Evolutionary conservation across 2,113 vertebrate genomes (phyloP), one percentile per base, ranked within the genome.

Genomic region (Esox niger): DNA sequence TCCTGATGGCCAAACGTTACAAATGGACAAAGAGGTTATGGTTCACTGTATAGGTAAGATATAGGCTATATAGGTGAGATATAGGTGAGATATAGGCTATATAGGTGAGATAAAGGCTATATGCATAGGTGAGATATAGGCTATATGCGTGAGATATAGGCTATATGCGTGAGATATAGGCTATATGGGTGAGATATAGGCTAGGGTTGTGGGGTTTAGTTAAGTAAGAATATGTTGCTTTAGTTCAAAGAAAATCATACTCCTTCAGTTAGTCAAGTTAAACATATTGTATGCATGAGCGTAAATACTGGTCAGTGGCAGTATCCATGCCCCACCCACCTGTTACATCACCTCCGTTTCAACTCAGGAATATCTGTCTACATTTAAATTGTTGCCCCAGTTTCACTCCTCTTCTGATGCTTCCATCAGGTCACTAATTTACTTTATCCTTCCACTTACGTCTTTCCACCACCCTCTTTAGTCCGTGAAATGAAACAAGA

Each of bases 301-400:
- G 56, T 52, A 1, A 21, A 9, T 23, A 21, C 2, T 21, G n/a
- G 11, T 21, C 21, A 8, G n/a, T 52, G n/a, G n/a, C 47, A 52
- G 47, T 9, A 52, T 60, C 66, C 17, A 59, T 69, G n/a, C 17
- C 20, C n/a, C 43, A 20, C 17, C 33, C 66, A 52, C 46, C 59
- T 27, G 23, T 33, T 10, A 65, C 25, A 52, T 62, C 20, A 49
- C n/a, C n/a, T 49, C n/a, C 13, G 58, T 35, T 67, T 62, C 77
- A 66, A 17, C 67, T 33, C 25, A 30, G 62, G 47, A 33, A 35
- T 66, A 71, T 33, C 64, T 49, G 57, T 71, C 58, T 64, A 35
- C 49, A 77, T 66, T 76, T 49, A 55, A 47, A 78, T 70, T 71
- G 70, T 75, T 61, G 61, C 61, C 62, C 63, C 26, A 57, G 25